Evolutionary conservation across 2,888 invertebrate species (phyloP).

Genomic region (Parnassius glacialis): DNA sequence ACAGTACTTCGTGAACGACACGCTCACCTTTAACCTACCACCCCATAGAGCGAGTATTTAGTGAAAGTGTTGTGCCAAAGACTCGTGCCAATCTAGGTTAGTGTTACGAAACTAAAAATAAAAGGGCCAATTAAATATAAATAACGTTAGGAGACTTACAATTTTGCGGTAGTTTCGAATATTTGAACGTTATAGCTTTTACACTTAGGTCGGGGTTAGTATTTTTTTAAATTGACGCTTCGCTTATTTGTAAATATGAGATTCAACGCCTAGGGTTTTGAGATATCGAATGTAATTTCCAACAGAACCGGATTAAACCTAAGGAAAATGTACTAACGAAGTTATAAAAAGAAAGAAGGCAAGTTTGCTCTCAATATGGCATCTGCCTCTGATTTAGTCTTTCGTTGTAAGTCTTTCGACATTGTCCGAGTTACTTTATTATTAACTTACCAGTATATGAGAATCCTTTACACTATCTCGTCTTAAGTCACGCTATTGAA

Average conservation of each 20-base stretch:
- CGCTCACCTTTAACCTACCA: constrained; percentile 69
- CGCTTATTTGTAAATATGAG: constrained; percentile 17
- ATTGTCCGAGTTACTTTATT: no score
- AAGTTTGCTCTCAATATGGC: no score
- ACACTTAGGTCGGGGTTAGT: constrained; percentile 42
- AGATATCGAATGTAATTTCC: background rate
- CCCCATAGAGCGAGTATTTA: constrained; percentile 76
- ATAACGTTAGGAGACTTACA: constrained; percentile 50
- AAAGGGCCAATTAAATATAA: constrained; percentile 65
- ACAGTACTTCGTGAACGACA: constrained; percentile 70
- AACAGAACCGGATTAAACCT: no score
- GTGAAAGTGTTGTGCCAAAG: constrained; percentile 40
- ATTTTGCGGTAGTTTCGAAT: constrained; percentile 56
- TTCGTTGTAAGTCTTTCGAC: no score
- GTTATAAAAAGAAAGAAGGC: no score
- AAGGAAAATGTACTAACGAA: no score
- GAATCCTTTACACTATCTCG: no score
- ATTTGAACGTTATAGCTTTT: constrained; percentile 64
- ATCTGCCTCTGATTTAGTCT: background rate
- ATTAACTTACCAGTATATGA: no score
- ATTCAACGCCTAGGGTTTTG: background rate
- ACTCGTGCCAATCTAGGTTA: constrained; percentile 36
- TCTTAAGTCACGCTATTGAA: no score
- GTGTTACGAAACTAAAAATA: constrained; percentile 41
- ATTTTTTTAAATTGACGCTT: constrained; percentile 8